phyloP scores from a whole-genome alignment of 2,888 invertebrate species.

The Amblyjoppa fuscipennis region DNA sequence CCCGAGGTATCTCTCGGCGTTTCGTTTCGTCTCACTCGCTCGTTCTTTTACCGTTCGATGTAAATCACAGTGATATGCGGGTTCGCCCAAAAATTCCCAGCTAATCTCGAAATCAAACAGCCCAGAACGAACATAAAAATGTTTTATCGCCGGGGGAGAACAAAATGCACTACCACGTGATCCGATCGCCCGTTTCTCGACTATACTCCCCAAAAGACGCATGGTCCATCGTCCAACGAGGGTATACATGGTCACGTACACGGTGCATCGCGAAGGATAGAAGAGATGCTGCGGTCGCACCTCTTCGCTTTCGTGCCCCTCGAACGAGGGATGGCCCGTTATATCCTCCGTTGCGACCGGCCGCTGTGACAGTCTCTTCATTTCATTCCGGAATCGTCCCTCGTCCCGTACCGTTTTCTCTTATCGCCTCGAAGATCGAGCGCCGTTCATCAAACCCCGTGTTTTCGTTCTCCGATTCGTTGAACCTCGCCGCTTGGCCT shows the following conservation, averaged over 20 bases:
- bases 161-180: conserved; percentile 66
- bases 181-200: conserved; percentile 72
- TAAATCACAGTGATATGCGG: conserved; percentile 85
- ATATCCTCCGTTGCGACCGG: conserved; percentile 45
- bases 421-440: conserved; percentile 63
- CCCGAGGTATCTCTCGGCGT: conserved; percentile 47
- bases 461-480: conserved; percentile 23
- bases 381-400: conserved; percentile 57
- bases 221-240: conserved; percentile 61
- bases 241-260: conserved; percentile 33
- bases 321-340: conserved; percentile 61
- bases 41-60: conserved; percentile 75
- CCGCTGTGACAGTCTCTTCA: conserved; percentile 44
- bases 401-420: conserved; percentile 36
- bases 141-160: conserved; percentile 80
- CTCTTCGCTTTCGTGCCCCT: conserved; percentile 43
- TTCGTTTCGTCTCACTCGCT: conserved; percentile 63
- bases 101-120: conserved; percentile 85
- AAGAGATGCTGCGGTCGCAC: conserved; percentile 49
- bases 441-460: conserved; percentile 62
- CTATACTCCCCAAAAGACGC: conserved; percentile 71
- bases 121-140: conserved; percentile 83
- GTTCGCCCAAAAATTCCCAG: conserved; percentile 84
- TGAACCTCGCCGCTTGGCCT: neutral
- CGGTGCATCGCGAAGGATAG: conserved; percentile 39